phyloP scores from a whole-genome alignment of 2,797 vertebrate species.

The Neosilurus hyrtlii region DNA sequence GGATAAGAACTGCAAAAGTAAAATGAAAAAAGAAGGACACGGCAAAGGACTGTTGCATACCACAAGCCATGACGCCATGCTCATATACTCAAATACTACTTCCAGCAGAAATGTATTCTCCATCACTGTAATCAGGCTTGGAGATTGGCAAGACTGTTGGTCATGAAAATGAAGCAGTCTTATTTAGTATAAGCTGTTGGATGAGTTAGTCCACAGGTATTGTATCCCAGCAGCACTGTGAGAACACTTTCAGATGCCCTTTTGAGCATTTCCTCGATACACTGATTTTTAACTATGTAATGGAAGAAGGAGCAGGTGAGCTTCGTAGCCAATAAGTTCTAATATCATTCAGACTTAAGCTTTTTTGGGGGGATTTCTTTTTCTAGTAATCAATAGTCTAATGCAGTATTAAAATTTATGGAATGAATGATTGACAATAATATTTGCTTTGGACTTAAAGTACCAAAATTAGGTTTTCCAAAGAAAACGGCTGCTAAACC shows the following conservation, averaged over 20 bases:
- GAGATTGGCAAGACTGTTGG: constrained; percentile 18
- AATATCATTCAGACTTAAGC: not conserved
- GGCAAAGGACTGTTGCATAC: constrained; percentile 16
- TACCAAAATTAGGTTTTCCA: constrained; percentile 42
- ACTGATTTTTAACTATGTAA: constrained; percentile 26
- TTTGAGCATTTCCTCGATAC: constrained; percentile 28
- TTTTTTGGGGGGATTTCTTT: not conserved
- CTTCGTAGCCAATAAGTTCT: not conserved
- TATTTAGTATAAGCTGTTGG: constrained; percentile 23
- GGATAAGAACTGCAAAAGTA: constrained; percentile 13
- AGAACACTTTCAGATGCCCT: constrained; percentile 41
- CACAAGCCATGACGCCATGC: constrained; percentile 37
- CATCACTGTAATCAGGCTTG: constrained; percentile 16
- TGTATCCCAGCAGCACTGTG: constrained; percentile 38
- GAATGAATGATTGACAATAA: not conserved
- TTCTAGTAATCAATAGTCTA: constrained; percentile 10
- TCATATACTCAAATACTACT: constrained; percentile 30
- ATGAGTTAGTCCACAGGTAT: constrained; percentile 24
- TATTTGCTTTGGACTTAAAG: constrained; percentile 26
- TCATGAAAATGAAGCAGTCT: constrained; percentile 11
- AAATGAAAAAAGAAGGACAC: constrained; percentile 1
- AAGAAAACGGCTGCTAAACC: constrained; percentile 36
- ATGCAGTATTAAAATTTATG: constrained; percentile 1
- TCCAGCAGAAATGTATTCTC: constrained; percentile 13
- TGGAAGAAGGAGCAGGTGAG: constrained; percentile 18